Percentiles rank a stretch among this genome's conserved stretches.
These are phyloP conservation scores for Struthio camelus DNA, from an alignment of 2,113 vertebrate species.

Conservation along the genomic window DNA sequence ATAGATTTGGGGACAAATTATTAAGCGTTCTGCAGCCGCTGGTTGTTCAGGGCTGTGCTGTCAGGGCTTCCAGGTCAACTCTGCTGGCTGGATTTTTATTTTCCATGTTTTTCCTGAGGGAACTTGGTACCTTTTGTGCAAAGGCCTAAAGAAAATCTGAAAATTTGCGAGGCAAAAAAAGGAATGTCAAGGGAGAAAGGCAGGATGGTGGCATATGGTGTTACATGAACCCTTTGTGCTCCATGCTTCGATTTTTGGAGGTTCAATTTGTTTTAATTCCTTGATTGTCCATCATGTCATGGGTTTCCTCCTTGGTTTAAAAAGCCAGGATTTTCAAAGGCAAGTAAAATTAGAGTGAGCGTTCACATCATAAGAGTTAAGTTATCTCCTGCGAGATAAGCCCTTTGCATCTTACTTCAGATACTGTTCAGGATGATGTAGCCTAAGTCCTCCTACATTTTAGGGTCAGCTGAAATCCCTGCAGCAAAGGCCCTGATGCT, in stretches of 20 bases:
- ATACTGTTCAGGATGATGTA: background rate
- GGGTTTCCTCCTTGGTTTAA: background rate
- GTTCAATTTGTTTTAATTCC: background rate
- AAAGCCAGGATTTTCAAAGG: background rate
- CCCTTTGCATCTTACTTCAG: background rate
- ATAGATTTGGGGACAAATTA: background rate
- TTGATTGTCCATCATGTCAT: rapidly evolving
- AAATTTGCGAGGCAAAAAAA: background rate
- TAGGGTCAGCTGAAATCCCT: background rate
- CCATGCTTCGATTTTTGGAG: background rate
- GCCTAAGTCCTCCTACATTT: background rate
- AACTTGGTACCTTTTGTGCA: background rate
- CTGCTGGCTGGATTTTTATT: background rate
- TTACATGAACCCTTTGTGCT: background rate
- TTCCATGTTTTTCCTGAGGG: background rate
- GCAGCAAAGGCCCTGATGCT: background rate
- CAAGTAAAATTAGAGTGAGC: background rate
- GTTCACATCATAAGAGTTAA: background rate
- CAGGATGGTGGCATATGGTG: background rate
- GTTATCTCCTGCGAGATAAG: background rate
- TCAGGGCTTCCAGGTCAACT: background rate
- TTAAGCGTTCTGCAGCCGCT: background rate
- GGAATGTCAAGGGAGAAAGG: background rate
- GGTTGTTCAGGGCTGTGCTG: background rate
- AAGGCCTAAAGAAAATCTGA: background rate